Evolutionary conservation across 1,140 invertebrate species (phyloP), one percentile per base, ranked within the genome.

Genomic region (Drosophila rufa): DNA sequence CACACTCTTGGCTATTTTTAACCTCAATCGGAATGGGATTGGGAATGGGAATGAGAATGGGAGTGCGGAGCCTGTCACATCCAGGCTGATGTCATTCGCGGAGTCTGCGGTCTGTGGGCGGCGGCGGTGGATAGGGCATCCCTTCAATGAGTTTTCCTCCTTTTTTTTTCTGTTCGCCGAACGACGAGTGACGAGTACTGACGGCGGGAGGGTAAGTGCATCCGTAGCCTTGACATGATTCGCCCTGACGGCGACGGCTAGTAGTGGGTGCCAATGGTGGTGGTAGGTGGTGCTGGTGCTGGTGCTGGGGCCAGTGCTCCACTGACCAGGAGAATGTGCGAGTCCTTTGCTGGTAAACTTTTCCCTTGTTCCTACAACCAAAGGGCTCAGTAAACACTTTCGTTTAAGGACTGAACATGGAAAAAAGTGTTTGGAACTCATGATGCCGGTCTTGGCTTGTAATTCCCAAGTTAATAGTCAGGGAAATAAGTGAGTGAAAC

Each of bases 191-290:
- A 27, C 2, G 22, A 17, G 30, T 27, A n/a, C 4, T 40, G 38
- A 7, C 6, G 14, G 25, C 14, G 22, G 40, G 25, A 2, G 25
- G 17, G 33, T 46, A 36, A 27, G 22, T 59, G 51, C 11, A 67
- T 43, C 48, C 46, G 66, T 58, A 86, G 83, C 82, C 82, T 86
- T 86, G 82, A 86, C 82, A 86, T 87, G 75, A 86, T 87, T 86
- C 67, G 80, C 62, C 67, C 25, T 60, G 83, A 77, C 80, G 69
- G 59, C 51, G 17, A 12, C 6, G 30, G n/a, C 30, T 19, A 53
- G 53, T 51, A 11, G 53, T 46, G 56, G 27, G 50, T 60, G 42
- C 1, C 5, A 8, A n/a, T 30, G 11, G 47, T 33, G 30, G 60
- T 57, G 4, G 60, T 30, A n/a, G 66, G 61, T n/a, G 48, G 27